Percentiles rank a stretch among this genome's conserved stretches.
Conservation (phyloP, 2,888 invertebrate species). For the Tolmerus cingulatus region DNA sequence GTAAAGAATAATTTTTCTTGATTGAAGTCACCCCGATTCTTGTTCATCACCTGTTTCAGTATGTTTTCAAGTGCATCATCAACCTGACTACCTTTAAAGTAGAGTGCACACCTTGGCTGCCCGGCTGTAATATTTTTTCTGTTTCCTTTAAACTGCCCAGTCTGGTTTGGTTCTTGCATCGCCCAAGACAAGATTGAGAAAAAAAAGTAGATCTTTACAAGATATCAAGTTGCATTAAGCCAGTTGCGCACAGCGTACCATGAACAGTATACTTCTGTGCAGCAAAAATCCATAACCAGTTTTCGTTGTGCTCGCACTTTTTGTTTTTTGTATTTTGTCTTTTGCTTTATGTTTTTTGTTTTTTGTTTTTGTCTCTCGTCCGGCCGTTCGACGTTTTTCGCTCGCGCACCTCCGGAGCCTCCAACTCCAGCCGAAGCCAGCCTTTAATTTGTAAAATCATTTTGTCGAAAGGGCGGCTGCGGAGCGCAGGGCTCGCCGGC, state of each 20-base stretch:
- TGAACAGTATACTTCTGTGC: slow-evolving; percentile 39
- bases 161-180: slow-evolving; percentile 40
- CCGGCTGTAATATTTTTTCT: slow-evolving; percentile 35
- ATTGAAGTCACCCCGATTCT: slow-evolving; percentile 40
- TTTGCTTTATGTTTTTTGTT: slow-evolving; percentile 9
- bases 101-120: slow-evolving; percentile 36
- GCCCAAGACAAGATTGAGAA: slow-evolving; percentile 37
- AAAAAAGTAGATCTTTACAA: slow-evolving; percentile 41
- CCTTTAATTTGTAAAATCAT: slow-evolving; percentile 39
- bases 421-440: background rate
- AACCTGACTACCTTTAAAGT: slow-evolving; percentile 41
- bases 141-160: slow-evolving; percentile 40
- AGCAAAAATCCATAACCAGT: slow-evolving; percentile 40
- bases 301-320: background rate
- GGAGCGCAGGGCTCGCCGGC: background rate
- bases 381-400: background rate
- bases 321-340: slow-evolving; percentile 2
- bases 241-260: slow-evolving; percentile 40
- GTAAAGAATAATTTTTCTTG: slow-evolving; percentile 31
- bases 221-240: slow-evolving; percentile 42
- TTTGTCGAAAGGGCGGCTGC: background rate
- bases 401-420: background rate
- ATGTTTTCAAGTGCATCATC: slow-evolving; percentile 41
- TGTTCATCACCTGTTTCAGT: slow-evolving; percentile 40
- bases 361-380: background rate